Evolutionary conservation across 1,140 invertebrate species (phyloP).

Genomic region (Apis dorsata): DNA sequence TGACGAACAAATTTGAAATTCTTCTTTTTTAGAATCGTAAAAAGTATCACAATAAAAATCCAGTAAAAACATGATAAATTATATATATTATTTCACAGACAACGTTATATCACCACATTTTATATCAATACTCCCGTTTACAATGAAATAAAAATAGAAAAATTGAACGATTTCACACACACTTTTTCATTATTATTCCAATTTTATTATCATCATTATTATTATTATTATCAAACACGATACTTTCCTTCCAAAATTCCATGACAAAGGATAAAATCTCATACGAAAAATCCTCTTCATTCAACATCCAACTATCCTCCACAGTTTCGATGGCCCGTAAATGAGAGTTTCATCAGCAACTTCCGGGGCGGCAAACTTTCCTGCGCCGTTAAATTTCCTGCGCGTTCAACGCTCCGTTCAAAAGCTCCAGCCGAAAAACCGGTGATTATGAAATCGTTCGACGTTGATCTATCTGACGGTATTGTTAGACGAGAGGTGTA

Average conservation of each 20-base stretch:
- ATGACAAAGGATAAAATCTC: not conserved
- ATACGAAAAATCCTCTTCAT: not conserved
- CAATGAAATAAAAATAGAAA: not conserved
- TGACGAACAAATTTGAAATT: too few species aligned
- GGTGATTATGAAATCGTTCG: conserved; percentile 12
- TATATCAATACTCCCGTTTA: not conserved
- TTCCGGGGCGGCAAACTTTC: not conserved
- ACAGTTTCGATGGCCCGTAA: not conserved
- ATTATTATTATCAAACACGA: too few species aligned
- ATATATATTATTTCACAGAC: too few species aligned
- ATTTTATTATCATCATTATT: too few species aligned
- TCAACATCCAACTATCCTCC: not conserved
- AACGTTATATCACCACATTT: too few species aligned
- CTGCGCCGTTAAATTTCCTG: not conserved
- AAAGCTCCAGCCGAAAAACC: not conserved
- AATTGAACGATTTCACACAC: not conserved
- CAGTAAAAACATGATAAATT: not conserved
- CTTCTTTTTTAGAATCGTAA: too few species aligned
- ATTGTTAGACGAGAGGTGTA: conserved; percentile 5
- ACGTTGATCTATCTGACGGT: not conserved
- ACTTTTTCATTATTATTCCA: not conserved
- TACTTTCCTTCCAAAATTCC: not conserved
- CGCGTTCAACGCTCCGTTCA: too few species aligned
- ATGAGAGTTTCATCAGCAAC: conserved; percentile 1
- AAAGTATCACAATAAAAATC: not conserved